phyloP scores from a whole-genome alignment of 2,888 invertebrate species.

The Caprella mutica region DNA sequence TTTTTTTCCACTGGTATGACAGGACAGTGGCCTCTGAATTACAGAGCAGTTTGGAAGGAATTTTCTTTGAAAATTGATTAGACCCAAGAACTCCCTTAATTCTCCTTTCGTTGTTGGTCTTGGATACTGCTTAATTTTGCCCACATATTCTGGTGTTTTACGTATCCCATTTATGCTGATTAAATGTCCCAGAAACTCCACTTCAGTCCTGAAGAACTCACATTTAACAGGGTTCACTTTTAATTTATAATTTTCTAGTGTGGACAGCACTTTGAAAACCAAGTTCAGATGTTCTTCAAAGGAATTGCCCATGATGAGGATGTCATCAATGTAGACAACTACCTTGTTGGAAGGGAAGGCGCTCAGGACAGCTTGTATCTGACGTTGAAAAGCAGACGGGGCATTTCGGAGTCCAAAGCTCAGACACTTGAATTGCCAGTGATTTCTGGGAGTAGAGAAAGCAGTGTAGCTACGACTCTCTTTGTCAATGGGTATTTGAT shows the following conservation, averaged over 20 bases:
- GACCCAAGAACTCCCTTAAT: slow-evolving; percentile 1
- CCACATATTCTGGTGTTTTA: background rate
- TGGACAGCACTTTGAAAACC: background rate
- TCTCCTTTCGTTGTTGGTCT: background rate
- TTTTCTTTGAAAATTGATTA: background rate
- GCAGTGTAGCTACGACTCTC: background rate
- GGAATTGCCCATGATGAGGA: background rate
- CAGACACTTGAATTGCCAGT: background rate
- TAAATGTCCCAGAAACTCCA: background rate
- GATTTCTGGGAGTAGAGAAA: background rate
- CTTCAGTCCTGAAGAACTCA: background rate
- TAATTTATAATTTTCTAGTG: background rate
- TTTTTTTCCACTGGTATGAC: background rate
- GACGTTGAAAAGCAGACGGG: background rate
- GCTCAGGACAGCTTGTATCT: background rate
- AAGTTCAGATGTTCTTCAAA: background rate
- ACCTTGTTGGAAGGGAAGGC: background rate
- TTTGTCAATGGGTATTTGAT: background rate
- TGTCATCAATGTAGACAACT: background rate
- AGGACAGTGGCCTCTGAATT: background rate
- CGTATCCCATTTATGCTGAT: background rate
- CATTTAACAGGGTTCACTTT: background rate
- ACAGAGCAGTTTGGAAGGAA: background rate
- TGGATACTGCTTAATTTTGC: background rate
- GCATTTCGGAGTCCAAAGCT: slow-evolving; percentile 1